Base-by-base conservation (phyloP, 2,113 vertebrate genomes). In the Psittacus erithacus region DNA sequence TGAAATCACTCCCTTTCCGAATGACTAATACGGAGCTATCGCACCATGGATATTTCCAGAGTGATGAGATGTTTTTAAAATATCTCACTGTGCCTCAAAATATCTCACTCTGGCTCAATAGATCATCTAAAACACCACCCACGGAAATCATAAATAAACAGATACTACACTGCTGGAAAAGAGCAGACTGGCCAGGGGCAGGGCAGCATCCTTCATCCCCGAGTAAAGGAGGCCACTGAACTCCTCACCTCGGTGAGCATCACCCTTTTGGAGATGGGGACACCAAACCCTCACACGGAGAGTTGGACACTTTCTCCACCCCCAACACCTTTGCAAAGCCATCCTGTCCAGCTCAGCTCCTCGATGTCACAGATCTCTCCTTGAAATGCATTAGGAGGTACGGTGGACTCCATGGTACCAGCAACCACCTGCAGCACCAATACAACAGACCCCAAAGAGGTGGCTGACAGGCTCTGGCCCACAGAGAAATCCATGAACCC, bases 1-100 rank as follows among this genome's bases (percentile, higher is more conserved):
- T 94, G 96, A 96, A 97, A 97, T 97, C 97, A 92, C 96, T 97
- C 94, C 92, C 94, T 96, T 94, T 95, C 96, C 89, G 52, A 95
- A 81, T 97, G 96, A 97, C 96, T 96, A 97, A 97, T 96, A 93
- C 11, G 29, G 75, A 96, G 86, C 94, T 93, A 93, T 93, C 83
- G 35, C 90, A 91, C 90, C 83, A 75, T 83, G 83, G 94, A 95
- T 94, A 96, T 95, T 97, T 96, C 96, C 87, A 96, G 96, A 97
- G 83, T 59, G 92, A 94, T 92, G 93, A 97, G 95, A 93, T 96
- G 95, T 93, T 96, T 96, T 96, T 96, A 95, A 97, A 97, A 96
- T 95, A 95, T 95, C 95, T 95, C 85, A 13, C 93, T 57, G 89
- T 90, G 91, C 93, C 96, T 96, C 94, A 96, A 97, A 97, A 97